A percentile compares a stretch with the other conserved stretches of the same genome.
Conservation (phyloP, 2,797 vertebrate genomes). For the Myripristis jacobus region DNA sequence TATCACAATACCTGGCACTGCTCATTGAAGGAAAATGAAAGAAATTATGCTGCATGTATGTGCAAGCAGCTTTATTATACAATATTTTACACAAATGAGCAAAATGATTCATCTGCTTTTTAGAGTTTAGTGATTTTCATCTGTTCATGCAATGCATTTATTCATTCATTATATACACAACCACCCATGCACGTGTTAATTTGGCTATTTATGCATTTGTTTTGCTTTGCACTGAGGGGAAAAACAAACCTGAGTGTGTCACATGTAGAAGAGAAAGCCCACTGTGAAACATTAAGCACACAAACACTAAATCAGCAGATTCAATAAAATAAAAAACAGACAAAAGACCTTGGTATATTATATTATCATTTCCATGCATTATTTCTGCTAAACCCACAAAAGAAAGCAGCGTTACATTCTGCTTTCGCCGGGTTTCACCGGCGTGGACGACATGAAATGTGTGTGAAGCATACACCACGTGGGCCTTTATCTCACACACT, state of each 20-base stretch:
- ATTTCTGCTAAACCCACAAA: no score
- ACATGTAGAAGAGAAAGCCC: neutral
- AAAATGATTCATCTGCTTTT: neutral
- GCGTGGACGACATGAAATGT: no score
- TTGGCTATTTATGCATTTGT: neutral
- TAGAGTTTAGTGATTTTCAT: no score
- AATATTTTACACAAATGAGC: neutral
- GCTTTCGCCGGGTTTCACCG: no score
- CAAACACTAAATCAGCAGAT: neutral
- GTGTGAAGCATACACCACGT: no score
- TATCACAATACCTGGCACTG: neutral
- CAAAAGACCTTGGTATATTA: no score
- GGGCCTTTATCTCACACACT: neutral
- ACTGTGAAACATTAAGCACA: neutral
- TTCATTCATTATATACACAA: no score
- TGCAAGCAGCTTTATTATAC: neutral
- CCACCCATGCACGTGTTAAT: neutral
- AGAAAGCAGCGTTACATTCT: no score
- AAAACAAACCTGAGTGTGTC: no score
- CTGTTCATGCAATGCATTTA: constrained; percentile 1
- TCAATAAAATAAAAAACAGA: no score
- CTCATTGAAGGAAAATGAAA: neutral
- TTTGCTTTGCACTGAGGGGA: neutral
- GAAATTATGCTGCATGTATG: no score
- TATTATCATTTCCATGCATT: no score